Evolutionary conservation across 2,113 vertebrate genomes (phyloP).

Genomic region (Sorex araneus): DNA sequence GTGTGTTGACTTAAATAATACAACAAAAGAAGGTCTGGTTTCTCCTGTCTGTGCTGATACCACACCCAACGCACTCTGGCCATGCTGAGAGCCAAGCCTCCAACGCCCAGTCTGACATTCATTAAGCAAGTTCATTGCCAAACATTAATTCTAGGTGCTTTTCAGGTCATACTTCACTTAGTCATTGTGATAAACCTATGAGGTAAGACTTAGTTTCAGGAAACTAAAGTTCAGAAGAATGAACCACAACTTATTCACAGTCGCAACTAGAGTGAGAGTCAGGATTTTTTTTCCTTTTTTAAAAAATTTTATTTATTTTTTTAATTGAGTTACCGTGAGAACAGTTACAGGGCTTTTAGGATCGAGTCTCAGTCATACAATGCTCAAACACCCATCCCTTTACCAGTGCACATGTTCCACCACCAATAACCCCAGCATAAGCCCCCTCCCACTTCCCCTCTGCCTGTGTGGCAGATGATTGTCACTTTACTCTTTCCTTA

Average conservation of each 20-base stretch:
- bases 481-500: too few relatives aligned
- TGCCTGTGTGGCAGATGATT: too few relatives aligned
- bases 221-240: constrained; percentile 8
- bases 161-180: background rate
- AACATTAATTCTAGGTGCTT: constrained; percentile 5
- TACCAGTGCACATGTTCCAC: too few relatives aligned
- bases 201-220: background rate
- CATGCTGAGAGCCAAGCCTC: background rate
- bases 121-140: background rate
- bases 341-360: too few relatives aligned
- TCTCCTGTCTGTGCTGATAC: background rate
- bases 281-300: too few relatives aligned
- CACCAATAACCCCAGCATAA: too few relatives aligned
- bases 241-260: background rate
- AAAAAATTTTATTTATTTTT: too few relatives aligned
- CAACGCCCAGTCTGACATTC: background rate
- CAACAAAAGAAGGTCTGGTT: background rate
- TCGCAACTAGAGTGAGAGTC: background rate
- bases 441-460: too few relatives aligned
- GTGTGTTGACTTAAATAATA: background rate
- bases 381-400: too few relatives aligned
- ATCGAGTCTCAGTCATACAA: too few relatives aligned
- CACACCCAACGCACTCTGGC: background rate
- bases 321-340: too few relatives aligned
- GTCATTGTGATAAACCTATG: background rate